A percentile compares a stretch with the other conserved stretches of the same genome.
These are phyloP conservation scores for Nemurella pictetii DNA, from an alignment of 2,888 invertebrate species.

Conservation along the genomic window DNA sequence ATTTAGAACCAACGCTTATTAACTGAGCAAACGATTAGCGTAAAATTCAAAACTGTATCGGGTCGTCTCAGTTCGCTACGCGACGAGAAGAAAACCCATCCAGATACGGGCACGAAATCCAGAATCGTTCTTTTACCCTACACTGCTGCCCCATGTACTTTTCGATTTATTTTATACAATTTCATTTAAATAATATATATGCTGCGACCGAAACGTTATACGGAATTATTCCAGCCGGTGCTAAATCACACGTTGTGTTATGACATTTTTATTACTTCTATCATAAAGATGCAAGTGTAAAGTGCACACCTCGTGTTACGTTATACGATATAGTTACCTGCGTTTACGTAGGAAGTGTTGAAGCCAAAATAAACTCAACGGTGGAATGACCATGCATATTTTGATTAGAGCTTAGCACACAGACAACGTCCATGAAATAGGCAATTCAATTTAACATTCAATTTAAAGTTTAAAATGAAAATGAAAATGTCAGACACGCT, in stretches of 20 bases:
- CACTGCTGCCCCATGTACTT: no score
- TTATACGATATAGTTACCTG: no score
- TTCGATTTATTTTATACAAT: no score
- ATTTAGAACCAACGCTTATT: no score
- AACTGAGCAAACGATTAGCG: no score
- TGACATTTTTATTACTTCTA: background rate
- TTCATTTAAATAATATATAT: no score
- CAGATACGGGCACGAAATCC: no score
- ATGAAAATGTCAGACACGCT: background rate
- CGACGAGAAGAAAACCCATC: no score
- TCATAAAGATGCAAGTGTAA: background rate
- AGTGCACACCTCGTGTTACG: background rate
- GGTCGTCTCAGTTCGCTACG: no score
- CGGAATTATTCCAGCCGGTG: background rate
- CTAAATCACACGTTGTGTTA: background rate
- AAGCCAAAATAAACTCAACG: background rate
- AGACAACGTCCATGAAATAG: background rate
- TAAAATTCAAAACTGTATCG: no score
- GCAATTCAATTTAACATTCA: background rate
- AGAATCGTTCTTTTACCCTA: no score
- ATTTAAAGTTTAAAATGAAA: no score
- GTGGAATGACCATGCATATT: background rate
- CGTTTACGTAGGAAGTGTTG: background rate
- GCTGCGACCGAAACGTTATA: background rate
- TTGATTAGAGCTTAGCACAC: background rate